A percentile compares a stretch with the other conserved stretches of the same genome.
phyloP scores from a whole-genome alignment of 2,888 invertebrate genomes.

The Baronia brevicornis region DNA sequence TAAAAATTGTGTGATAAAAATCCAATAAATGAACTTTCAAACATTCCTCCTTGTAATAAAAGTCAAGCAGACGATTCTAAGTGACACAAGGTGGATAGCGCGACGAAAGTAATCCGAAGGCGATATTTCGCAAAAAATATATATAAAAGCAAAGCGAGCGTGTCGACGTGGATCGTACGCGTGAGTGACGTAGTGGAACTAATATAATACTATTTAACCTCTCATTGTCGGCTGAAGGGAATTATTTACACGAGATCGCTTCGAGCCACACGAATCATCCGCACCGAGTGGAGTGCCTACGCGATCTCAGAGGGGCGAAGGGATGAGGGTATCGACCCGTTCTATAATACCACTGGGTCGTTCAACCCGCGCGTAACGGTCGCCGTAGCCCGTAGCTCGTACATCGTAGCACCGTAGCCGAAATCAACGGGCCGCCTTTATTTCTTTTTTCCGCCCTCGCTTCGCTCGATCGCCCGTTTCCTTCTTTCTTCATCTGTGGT shows the following conservation, averaged over 20 bases:
- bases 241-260: slow-evolving; percentile 20
- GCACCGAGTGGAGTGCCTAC: slow-evolving; percentile 25
- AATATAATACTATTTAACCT: slow-evolving; percentile 5
- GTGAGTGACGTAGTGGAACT: not conserved
- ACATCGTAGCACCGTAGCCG: slow-evolving; percentile 36
- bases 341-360: slow-evolving; percentile 50
- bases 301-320: slow-evolving; percentile 19
- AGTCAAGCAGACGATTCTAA: too few species aligned
- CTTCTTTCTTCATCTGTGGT: slow-evolving; percentile 7
- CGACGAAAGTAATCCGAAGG: too few species aligned
- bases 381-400: slow-evolving; percentile 28
- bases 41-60: too few species aligned
- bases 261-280: slow-evolving; percentile 34
- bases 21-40: too few species aligned
- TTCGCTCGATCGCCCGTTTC: slow-evolving; percentile 12
- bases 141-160: too few species aligned
- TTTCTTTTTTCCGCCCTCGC: slow-evolving; percentile 10
- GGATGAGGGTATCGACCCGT: slow-evolving; percentile 58
- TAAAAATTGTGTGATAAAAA: too few species aligned
- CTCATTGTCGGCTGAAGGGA: slow-evolving; percentile 9
- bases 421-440: slow-evolving; percentile 13
- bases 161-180: too few species aligned
- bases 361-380: slow-evolving; percentile 55
- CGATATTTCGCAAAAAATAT: too few species aligned
- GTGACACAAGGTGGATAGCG: too few species aligned